Evolutionary conservation across 2,113 vertebrate genomes (phyloP), one percentile per base, ranked within the genome.

Genomic region (Entelurus aequoreus): DNA sequence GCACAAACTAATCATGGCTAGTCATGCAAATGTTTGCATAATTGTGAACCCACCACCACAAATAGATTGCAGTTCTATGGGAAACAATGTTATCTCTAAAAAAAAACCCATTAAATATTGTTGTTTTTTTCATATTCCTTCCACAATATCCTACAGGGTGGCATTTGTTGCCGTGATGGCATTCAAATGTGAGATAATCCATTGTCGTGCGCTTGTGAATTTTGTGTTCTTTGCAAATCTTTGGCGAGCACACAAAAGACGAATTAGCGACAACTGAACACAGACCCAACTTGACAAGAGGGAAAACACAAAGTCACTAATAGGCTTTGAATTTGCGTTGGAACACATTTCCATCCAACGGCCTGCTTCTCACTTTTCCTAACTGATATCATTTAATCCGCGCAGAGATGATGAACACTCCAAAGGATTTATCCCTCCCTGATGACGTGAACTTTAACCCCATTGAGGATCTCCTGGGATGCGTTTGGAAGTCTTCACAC

Each of bases 171-270:
- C n/a, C n/a, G n/a, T n/a, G n/a, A n/a, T n/a, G n/a, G n/a, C n/a
- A 61, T 58, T 65, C 42, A 71, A 80, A 82, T 72, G 69, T 74
- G 68, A 62, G 67, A 80, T 82, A 77, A 84, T 82, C 79, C 71
- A 44, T 49, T 46, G 58, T 44, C 62, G 38, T 52, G 51, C 51
- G 12, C 4, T 46, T 79, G 69, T 74, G 63, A n/a, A n/a, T 60
- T 48, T 42, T 57, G 52, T 82, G 68, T 71, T 58, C 70, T 78
- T 66, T 74, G 60, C 1, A 8, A 65, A 60, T 72, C 47, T 70
- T 67, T 74, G 19, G 58, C 54, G 54, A 21, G 60, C 40, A 53
- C 42, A 75, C 72, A 81, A 80, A 67, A 74, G 63, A 75, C 69
- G 51, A 73, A 81, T 81, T 80, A 78, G 81, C 54, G 12, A 42